Evolutionary conservation across 2,888 invertebrate species (phyloP), one percentile per base, ranked within the genome.

Genomic region (Harpagoxenus sublaevis): DNA sequence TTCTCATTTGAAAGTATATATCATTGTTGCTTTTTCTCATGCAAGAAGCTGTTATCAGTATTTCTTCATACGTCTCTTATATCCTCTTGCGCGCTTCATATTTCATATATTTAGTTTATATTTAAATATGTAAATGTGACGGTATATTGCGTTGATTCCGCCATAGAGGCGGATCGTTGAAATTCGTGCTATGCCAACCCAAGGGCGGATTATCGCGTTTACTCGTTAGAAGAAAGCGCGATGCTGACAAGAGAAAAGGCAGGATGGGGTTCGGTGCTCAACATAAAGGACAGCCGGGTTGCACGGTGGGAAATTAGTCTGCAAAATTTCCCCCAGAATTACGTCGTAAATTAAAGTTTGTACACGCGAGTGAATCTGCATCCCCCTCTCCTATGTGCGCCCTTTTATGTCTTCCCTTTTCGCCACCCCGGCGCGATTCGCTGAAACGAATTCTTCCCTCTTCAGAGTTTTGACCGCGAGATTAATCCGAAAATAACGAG

Each of bases 331-430:
- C 82, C 91, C 88, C 65, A 89, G 89, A 91, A 92, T 92, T 92
- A 87, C 87, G 89, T 89, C 91, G 91, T 92, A 92, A 93, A 93
- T 93, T 92, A 93, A 92, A 92, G 91, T 94, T 92, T 88, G 90
- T 91, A 89, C 90, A 87, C 91, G 87, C 89, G 84, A 83, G 63
- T 84, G 78, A 53, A 86, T 84, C 63, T 31, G 57, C 42, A 51
- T n/a, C 66, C 31, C 39, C 68, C 28, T 60, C 53, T 55, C 51
- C 55, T 68, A 42, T 18, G 9, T 51, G n/a, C 23, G 62, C 55
- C 39, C 60, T 53, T 81, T 62, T 12, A 68, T 51, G 23, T 75
- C 73, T 71, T 74, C 73, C 55, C 74, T 70, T 55, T 83, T 87
- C 79, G 48, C 77, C 83, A 66, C 63, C 51, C 31, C 60, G 53